Percentiles rank a stretch among this genome's conserved stretches.
These are phyloP conservation scores for Aramus guarauna DNA, from an alignment of 2,113 vertebrate species.

Conservation along the genomic window DNA sequence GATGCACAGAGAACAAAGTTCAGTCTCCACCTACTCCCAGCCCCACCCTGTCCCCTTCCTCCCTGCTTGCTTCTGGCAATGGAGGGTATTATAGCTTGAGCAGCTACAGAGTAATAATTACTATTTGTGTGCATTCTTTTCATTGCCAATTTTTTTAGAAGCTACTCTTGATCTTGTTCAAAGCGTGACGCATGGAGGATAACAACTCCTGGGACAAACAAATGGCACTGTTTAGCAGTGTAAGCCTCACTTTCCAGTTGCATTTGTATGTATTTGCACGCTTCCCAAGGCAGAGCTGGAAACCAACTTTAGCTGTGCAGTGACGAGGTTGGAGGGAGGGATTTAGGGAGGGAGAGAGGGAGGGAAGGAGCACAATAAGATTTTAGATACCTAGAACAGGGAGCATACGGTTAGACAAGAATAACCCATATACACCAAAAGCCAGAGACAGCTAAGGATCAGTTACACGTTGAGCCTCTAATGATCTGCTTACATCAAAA, in stretches of 20 bases:
- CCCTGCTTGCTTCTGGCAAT: conserved; percentile 25
- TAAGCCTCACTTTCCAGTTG: neutral
- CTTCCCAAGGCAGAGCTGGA: conserved; percentile 23
- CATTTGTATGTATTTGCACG: neutral
- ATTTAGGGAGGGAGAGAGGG: neutral
- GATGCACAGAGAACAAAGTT: conserved; percentile 48
- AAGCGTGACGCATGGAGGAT: neutral
- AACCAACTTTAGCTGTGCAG: neutral
- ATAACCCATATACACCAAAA: conserved; percentile 18
- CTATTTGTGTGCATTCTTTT: conserved; percentile 52
- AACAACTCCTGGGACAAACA: neutral
- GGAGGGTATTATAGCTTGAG: conserved; percentile 24
- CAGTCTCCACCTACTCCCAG: conserved; percentile 23
- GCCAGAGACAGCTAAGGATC: conserved; percentile 74
- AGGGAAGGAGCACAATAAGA: conserved; percentile 31
- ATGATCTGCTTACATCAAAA: conserved; percentile 87
- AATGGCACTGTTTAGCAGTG: neutral
- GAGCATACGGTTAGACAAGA: conserved; percentile 13
- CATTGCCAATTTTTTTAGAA: conserved; percentile 19
- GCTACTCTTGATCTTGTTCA: conserved; percentile 58
- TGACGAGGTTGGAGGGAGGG: neutral
- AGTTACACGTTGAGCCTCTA: conserved; percentile 84
- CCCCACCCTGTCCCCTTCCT: conserved; percentile 39
- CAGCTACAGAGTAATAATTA: conserved; percentile 44
- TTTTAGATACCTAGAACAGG: conserved; percentile 48